Evolutionary conservation across 2,113 vertebrate genomes (phyloP), one percentile per base, ranked within the genome.

Genomic region (Crotophaga sulcirostris): DNA sequence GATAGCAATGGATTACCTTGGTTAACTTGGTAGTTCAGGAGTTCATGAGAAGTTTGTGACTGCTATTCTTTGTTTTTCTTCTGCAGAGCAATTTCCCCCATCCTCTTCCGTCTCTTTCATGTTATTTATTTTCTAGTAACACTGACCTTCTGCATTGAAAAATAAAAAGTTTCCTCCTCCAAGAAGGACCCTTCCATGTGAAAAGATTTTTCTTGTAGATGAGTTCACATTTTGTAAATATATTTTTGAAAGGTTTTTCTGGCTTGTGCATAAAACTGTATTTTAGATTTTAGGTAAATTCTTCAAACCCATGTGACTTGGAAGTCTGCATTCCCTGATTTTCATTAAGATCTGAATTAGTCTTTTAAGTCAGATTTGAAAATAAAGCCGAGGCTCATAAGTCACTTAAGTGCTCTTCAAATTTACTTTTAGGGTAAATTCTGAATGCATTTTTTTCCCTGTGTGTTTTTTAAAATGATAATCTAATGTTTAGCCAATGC

Each of bases 61-160:
- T 94, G 90, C 73, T 66, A 55, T 47, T 95, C 87, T 83, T 89
- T 94, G 95, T 94, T 96, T 97, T 96, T 56, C 74, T 93, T 94
- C 42, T 87, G 31, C 56, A 62, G 47, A 94, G 93, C 77, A 94
- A 96, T 96, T 97, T 95, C 91, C 85, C 59, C 83, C 89, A 75
- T 55, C 49, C 80, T 91, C 47, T 94, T 96, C 87, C 12, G 5
- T 74, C 68, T 87, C 87, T 87, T 89, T 95, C 73, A 80, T 93
- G 87, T 92, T 97, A 91, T 96, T 96, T 96, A 90, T 93, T 95
- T 92, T 91, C 64, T 42, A 45, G 88, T 72, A 56, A 81, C 26
- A n/a, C 28, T 45, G 68, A 93, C 94, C 72, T 93, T 95, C 70
- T 52, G 68, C 52, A 64, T n/a, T 80, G 88, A 75, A 90, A 94